These are phyloP conservation scores for Meloidogyne hapla DNA, from an alignment of 1,140 invertebrate species.

Conservation along the genomic window DNA sequence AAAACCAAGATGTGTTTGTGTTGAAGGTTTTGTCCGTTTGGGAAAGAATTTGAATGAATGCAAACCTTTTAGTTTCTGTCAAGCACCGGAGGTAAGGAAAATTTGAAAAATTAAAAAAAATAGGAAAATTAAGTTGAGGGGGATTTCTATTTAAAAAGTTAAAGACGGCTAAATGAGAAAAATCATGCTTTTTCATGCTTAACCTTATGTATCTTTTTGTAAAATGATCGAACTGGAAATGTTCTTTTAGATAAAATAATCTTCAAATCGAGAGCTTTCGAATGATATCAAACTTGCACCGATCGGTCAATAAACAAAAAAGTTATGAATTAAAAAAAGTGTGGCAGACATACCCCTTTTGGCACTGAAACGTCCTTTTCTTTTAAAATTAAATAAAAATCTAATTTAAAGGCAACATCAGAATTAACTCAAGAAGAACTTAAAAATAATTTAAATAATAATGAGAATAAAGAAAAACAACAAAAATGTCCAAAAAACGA, in stretches of 20 bases:
- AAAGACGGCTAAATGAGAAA: too few species aligned
- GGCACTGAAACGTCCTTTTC: background rate
- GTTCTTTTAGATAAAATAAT: too few species aligned
- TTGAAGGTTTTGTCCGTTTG: conserved; percentile 55
- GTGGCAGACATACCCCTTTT: too few species aligned
- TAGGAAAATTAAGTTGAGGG: conserved; percentile 14
- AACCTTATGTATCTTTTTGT: too few species aligned
- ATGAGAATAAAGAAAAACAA: background rate
- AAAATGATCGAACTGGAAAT: too few species aligned
- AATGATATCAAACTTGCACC: too few species aligned
- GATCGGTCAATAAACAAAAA: too few species aligned
- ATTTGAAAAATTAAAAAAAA: background rate
- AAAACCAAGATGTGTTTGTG: conserved; percentile 56
- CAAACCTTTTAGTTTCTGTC: conserved; percentile 54
- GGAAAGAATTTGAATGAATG: conserved; percentile 50
- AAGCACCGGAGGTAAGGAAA: conserved; percentile 28
- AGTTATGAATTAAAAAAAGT: too few species aligned
- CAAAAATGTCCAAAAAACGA: conserved; percentile 47
- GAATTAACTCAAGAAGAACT: background rate
- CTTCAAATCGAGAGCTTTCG: too few species aligned
- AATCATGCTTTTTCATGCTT: too few species aligned
- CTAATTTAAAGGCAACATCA: background rate
- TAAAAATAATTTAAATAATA: too few species aligned
- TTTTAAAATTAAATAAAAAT: background rate
- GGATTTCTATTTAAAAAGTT: too few species aligned